Evolutionary conservation across 2,888 invertebrate species (phyloP), one percentile per base, ranked within the genome.

Genomic region (Ophion obscuratus): DNA sequence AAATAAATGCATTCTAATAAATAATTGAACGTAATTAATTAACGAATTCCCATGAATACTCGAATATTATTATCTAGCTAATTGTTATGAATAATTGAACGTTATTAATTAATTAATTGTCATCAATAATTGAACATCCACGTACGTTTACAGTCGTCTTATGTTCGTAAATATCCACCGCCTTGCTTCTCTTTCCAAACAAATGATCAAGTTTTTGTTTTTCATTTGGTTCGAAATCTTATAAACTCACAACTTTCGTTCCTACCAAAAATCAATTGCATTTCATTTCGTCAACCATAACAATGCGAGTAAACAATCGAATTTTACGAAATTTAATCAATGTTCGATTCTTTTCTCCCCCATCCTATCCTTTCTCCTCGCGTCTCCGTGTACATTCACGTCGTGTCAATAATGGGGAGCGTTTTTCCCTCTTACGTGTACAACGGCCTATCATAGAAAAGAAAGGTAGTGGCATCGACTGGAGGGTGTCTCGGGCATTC

Each of bases 401-500:
- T 64, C 44, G 36, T 57, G 66, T 80, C 73, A 61, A 53, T 74
- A 74, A 74, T 67, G 67, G 68, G 44, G 68, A 61, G 47, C 62
- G 44, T 76, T 53, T 68, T 24, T 77, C 73, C 61, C 67, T 67
- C 44, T 75, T 66, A 47, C 62, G 70, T 62, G 70, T 40, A n/a
- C 68, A 24, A 70, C 40, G 44, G 79, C 14, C 61, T 77, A 77
- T 70, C 68, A 27, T 57, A 40, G 40, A 68, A 67, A 57, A 78
- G 68, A 77, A 84, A 83, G 74, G 67, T 70, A 67, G 67, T 62
- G 75, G 31, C 73, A 83, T 79, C 78, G 74, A 83, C 73, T 80
- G 64, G 78, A 81, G 84, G 83, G 77, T 86, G 84, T 86, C 85
- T 85, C 81, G 86, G 79, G 81, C 80, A 79, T 83, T 67, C 83